Evolutionary conservation across 2,888 invertebrate genomes (phyloP).

Genomic region (Ctenicera cuprea): DNA sequence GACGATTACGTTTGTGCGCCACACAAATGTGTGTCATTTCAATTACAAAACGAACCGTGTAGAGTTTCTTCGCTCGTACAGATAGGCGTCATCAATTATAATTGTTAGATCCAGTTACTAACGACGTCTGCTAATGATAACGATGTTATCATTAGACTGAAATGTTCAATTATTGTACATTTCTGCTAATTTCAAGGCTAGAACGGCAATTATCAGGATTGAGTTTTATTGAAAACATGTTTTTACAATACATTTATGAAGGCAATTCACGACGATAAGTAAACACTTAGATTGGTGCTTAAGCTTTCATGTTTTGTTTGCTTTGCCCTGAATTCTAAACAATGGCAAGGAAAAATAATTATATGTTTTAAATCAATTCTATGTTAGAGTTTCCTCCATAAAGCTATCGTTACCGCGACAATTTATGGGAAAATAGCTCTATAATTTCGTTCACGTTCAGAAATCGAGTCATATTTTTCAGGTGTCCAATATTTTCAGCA

Average conservation of each 20-base stretch:
- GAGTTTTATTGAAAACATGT: not conserved
- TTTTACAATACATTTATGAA: not conserved
- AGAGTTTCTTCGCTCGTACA: constrained; percentile 16
- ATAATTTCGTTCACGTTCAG: not conserved
- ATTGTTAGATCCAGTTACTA: constrained; percentile 27
- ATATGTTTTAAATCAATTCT: no score
- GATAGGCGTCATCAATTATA: constrained; percentile 30
- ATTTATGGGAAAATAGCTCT: no score
- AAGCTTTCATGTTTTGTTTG: no score
- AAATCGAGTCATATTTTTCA: not conserved
- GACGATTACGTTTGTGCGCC: not conserved
- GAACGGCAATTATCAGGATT: not conserved
- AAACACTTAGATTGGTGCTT: not conserved
- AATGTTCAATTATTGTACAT: constrained; percentile 7
- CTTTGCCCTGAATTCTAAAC: no score
- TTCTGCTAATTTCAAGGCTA: constrained; percentile 13
- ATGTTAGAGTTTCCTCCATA: not conserved
- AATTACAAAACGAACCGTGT: constrained; percentile 16
- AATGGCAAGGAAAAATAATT: no score
- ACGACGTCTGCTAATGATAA: constrained; percentile 18
- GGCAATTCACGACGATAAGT: not conserved
- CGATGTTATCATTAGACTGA: not conserved
- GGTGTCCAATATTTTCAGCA: not conserved
- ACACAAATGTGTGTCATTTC: constrained; percentile 6
- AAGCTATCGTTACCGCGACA: not conserved